Evolutionary conservation across 2,113 vertebrate species (phyloP).

Genomic region (Cyprinodon variegatus): DNA sequence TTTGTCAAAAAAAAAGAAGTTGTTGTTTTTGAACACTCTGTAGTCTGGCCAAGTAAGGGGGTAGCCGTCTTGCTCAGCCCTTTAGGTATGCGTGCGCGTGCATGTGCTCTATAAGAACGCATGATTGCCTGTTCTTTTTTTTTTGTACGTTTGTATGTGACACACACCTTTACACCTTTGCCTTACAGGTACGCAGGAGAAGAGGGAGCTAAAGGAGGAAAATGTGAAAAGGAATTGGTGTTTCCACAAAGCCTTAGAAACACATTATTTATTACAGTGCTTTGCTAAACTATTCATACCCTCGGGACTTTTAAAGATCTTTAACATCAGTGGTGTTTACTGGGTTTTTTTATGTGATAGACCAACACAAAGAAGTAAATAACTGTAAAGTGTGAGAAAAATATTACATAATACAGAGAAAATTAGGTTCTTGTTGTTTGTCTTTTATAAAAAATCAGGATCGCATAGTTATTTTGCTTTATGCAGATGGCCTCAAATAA

Average conservation of each 20-base stretch:
- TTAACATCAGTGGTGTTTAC: background rate
- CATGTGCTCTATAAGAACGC: conserved; percentile 56
- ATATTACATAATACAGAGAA: no score
- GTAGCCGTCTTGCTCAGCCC: conserved; percentile 57
- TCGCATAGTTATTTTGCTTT: no score
- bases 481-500: no score
- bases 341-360: background rate
- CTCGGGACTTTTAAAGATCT: background rate
- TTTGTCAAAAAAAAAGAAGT: conserved; percentile 29
- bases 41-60: conserved; percentile 72
- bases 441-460: no score
- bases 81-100: conserved; percentile 66
- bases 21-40: conserved; percentile 46
- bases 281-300: background rate
- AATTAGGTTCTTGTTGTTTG: no score
- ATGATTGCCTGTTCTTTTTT: conserved; percentile 68
- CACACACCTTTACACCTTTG: conserved; percentile 63
- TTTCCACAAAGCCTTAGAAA: conserved; percentile 69
- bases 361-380: background rate
- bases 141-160: conserved; percentile 65
- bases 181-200: conserved; percentile 78
- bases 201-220: conserved; percentile 70
- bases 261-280: conserved; percentile 31
- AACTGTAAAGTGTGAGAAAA: no score
- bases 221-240: conserved; percentile 31